A percentile compares a stretch with the other conserved stretches of the same genome.
These are phyloP conservation scores for Telenomus remus DNA, from an alignment of 1,140 invertebrate genomes.

Conservation along the genomic window DNA sequence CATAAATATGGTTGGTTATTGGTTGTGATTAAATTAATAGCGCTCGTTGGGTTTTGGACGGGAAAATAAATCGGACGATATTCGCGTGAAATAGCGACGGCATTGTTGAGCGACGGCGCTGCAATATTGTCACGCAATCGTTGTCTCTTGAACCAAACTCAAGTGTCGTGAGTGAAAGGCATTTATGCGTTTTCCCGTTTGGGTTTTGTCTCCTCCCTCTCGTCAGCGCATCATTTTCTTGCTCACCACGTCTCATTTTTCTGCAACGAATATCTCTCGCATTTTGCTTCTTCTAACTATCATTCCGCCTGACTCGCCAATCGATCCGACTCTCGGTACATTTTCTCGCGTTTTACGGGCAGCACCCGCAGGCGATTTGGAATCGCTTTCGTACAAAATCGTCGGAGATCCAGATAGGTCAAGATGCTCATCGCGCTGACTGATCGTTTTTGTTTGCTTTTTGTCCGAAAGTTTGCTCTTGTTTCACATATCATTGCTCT, in stretches of 20 bases:
- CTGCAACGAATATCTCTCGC: slow-evolving; percentile 18
- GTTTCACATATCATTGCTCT: not conserved
- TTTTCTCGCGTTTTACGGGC: slow-evolving; percentile 39
- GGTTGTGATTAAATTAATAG: slow-evolving; percentile 21
- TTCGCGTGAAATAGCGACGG: no score
- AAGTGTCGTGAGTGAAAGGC: slow-evolving; percentile 28
- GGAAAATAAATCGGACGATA: no score
- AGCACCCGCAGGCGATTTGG: slow-evolving; percentile 52
- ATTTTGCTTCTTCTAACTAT: slow-evolving; percentile 42
- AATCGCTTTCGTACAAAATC: slow-evolving; percentile 51
- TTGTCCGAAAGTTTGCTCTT: not conserved
- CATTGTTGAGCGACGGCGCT: no score
- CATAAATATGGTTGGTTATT: no score
- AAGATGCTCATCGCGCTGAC: slow-evolving; percentile 35
- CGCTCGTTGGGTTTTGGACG: not conserved
- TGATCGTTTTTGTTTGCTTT: slow-evolving; percentile 16
- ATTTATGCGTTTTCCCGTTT: slow-evolving; percentile 13
- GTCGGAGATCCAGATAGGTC: slow-evolving; percentile 40
- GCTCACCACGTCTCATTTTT: slow-evolving; percentile 41
- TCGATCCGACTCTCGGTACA: slow-evolving; percentile 48
- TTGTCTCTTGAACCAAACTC: slow-evolving; percentile 27
- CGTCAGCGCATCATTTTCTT: slow-evolving; percentile 3
- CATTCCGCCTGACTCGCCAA: slow-evolving; percentile 48
- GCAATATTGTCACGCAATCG: slow-evolving; percentile 14
- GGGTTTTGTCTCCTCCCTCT: slow-evolving; percentile 1